These are phyloP conservation scores for Bos indicus DNA, from an alignment of 2,113 vertebrate species.

Conservation along the genomic window DNA sequence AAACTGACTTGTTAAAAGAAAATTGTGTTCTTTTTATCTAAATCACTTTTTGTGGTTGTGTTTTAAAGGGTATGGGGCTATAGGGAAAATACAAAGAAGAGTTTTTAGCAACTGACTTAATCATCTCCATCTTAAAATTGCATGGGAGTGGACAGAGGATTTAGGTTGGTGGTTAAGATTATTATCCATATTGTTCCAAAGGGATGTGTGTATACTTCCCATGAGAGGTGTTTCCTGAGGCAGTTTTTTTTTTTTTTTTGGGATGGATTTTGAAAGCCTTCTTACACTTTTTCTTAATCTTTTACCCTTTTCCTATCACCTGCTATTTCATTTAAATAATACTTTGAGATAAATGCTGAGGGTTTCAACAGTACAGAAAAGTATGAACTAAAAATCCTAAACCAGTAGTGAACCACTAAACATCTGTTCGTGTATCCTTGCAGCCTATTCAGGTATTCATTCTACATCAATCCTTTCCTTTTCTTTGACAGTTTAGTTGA, in stretches of 20 bases:
- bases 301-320: not conserved
- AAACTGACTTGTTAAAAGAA: not conserved
- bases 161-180: not conserved
- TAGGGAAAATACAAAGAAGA: not conserved
- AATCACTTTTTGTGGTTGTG: not conserved
- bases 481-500: not conserved
- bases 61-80: not conserved
- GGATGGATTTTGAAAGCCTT: not conserved
- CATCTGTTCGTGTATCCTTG: accelerated
- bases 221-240: not conserved
- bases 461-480: not conserved
- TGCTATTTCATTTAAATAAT: not conserved
- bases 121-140: not conserved
- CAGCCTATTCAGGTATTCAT: not conserved
- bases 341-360: not conserved
- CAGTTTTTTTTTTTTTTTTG: not conserved
- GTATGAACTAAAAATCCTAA: not conserved
- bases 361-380: not conserved
- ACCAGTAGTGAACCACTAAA: not conserved
- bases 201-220: not conserved
- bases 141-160: not conserved
- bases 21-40: not conserved
- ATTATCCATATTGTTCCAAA: not conserved
- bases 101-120: not conserved
- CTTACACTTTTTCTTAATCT: not conserved